Conservation (phyloP, 1,140 invertebrate species). For the Amphibalanus amphitrite region DNA sequence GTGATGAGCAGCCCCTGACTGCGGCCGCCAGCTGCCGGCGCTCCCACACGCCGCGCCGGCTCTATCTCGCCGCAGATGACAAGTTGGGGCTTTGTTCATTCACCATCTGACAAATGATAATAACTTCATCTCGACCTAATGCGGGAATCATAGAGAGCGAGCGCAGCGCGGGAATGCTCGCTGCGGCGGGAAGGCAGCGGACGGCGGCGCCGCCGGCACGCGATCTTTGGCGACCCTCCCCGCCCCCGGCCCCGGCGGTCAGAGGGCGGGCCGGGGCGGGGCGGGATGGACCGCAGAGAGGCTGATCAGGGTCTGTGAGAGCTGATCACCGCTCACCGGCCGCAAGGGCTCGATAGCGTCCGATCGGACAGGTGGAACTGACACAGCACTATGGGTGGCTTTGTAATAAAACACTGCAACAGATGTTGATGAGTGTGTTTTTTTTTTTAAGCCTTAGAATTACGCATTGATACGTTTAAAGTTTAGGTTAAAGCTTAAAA, state of each 20-base stretch:
- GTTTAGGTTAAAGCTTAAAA: too few relatives aligned
- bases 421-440: too few relatives aligned
- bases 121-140: constrained; percentile 1
- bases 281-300: background rate
- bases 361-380: too few relatives aligned
- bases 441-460: too few relatives aligned
- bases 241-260: too few relatives aligned
- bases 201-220: background rate
- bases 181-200: background rate
- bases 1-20: background rate
- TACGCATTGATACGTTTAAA: too few relatives aligned
- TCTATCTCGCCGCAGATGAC: constrained; percentile 1
- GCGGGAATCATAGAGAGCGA: background rate
- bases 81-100: constrained; percentile 1
- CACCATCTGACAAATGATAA: constrained; percentile 1
- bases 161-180: background rate
- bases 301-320: background rate
- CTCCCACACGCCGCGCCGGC: background rate
- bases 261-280: too few relatives aligned
- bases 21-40: background rate
- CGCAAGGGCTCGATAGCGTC: too few relatives aligned
- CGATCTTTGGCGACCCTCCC: background rate
- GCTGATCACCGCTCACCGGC: too few relatives aligned
- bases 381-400: too few relatives aligned
- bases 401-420: too few relatives aligned